phyloP scores from a whole-genome alignment of 1,140 invertebrate genomes.

The Epicauta chinensis region DNA sequence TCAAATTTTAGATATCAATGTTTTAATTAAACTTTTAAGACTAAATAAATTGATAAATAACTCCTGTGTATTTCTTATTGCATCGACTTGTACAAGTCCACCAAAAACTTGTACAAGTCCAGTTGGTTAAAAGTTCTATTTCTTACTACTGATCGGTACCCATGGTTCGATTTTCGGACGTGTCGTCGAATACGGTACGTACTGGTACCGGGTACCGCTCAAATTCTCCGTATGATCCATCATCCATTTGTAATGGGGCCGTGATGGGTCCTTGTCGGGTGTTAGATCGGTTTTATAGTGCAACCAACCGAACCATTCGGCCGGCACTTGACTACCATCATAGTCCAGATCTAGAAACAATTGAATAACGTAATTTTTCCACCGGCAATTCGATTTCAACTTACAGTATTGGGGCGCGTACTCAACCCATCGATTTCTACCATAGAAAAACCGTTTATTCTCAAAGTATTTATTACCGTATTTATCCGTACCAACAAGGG shows the following conservation, averaged over 20 bases:
- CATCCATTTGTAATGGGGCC: conserved; percentile 84
- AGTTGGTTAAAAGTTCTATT: too few species aligned
- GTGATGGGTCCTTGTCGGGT: conserved; percentile 62
- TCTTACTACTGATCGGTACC: conserved; percentile 58
- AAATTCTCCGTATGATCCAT: conserved; percentile 74
- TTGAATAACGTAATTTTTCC: too few species aligned
- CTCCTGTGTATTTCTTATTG: too few species aligned
- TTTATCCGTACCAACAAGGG: conserved; percentile 85
- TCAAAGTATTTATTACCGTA: conserved; percentile 97
- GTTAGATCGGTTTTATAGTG: conserved; percentile 77
- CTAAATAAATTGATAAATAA: too few species aligned
- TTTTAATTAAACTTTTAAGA: too few species aligned
- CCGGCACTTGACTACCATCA: conserved; percentile 86
- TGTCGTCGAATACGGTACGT: conserved; percentile 86
- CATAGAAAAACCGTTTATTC: conserved; percentile 83
- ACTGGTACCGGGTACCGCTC: conserved; percentile 71
- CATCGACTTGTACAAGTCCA: too few species aligned
- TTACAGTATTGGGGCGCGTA: conserved; percentile 64
- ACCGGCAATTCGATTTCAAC: background rate
- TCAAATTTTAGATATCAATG: conserved; percentile 7
- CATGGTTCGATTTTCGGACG: conserved; percentile 78
- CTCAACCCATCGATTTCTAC: conserved; percentile 91
- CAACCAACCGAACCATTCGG: conserved; percentile 88
- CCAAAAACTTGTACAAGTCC: too few species aligned
- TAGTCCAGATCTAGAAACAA: conserved; percentile 68